Conservation (phyloP, 2,888 invertebrate genomes). For the Ophion ellenae region DNA sequence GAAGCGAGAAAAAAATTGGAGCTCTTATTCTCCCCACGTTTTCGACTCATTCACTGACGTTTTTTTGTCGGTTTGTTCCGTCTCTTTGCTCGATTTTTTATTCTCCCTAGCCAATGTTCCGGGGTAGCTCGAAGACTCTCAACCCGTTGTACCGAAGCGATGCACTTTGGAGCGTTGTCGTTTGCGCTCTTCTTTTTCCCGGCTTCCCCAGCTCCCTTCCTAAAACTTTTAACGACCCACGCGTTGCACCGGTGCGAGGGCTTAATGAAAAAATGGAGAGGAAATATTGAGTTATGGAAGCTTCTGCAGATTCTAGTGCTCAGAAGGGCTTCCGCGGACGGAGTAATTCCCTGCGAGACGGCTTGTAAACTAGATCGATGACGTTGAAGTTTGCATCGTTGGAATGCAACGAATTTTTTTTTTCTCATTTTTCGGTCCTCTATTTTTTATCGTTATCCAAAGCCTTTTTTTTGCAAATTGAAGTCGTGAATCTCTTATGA, state of each 20-base stretch:
- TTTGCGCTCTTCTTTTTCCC: slow-evolving; percentile 4
- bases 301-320: slow-evolving; percentile 22
- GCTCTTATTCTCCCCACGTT: slow-evolving; percentile 9
- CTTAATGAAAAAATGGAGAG: slow-evolving; percentile 5
- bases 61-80: neutral
- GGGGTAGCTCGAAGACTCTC: slow-evolving; percentile 53
- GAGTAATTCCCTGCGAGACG: neutral
- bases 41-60: slow-evolving; percentile 21
- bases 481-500: too few species aligned
- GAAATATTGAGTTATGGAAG: slow-evolving; percentile 12
- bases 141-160: slow-evolving; percentile 42
- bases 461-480: too few species aligned
- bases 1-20: slow-evolving; percentile 22
- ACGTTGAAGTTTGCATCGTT: too few species aligned
- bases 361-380: too few species aligned
- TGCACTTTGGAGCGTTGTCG: slow-evolving; percentile 37
- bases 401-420: too few species aligned
- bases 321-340: slow-evolving; percentile 14
- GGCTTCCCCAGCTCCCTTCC: neutral
- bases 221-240: slow-evolving; percentile 38
- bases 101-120: slow-evolving; percentile 32
- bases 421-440: too few species aligned
- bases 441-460: too few species aligned
- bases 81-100: neutral
- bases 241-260: slow-evolving; percentile 5